Base-by-base conservation (phyloP, 2,888 invertebrate species). In the Eupithecia pulchellata region DNA sequence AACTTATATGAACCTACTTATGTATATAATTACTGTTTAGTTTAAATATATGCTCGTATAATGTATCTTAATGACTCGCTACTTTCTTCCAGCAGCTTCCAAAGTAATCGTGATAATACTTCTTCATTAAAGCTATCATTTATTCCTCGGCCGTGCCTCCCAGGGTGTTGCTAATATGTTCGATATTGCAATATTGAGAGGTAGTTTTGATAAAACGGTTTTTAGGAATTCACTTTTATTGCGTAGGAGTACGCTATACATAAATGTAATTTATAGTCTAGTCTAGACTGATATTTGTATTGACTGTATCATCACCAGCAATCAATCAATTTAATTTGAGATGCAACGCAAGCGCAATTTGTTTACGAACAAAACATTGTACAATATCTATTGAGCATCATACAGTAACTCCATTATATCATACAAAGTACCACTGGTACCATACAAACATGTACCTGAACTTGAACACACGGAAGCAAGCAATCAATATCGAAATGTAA, bases 401-500 rank as follows among this genome's bases (percentile, higher is more conserved):
- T 25, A 52, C 52, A 52, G 20, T 47, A 47, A 20, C 11, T 52
- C 52, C 52, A 52, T 52, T 52, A 52, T 13, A 34, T 32, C 63
- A 58, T 52, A 66, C 64, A 62, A 25, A 60, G n/a, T 60, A 32
- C 6, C 6, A 57, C 14, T n/a, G 32, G 58, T 60, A 30, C 25
- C 47, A 72, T 68, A 72, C 73, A 69, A 61, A 68, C 66, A 66
- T 64, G 63, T 66, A 72, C 73, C 58, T 75, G 73, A 73, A 74
- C 77, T 77, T 74, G 74, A 75, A 75, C 71, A 61, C 61, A 61
- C 91, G 93, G 93, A 93, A 92, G 89, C 88, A 83, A 89, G 86
- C 89, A 89, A 88, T 92, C 91, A 91, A 89, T 90, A 91, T 91
- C 87, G 80, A 88, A 91, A 89, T 91, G 79, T 90, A 91, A 89